These are phyloP conservation scores for Ceuthmochares aereus DNA, from an alignment of 2,113 vertebrate genomes.

Conservation along the genomic window DNA sequence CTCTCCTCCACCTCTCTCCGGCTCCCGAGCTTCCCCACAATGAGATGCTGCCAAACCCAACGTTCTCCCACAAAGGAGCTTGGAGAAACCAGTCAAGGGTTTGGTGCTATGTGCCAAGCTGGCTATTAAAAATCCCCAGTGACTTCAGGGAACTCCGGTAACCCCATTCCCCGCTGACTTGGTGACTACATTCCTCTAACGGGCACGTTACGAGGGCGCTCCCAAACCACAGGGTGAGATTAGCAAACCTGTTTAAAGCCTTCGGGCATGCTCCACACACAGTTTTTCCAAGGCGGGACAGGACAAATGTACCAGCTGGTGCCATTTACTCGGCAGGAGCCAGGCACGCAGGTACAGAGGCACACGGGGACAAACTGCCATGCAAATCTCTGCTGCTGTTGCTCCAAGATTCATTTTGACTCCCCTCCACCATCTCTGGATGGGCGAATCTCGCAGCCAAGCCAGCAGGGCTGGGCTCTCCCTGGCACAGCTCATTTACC, in stretches of 20 bases:
- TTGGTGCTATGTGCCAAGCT: rapidly evolving
- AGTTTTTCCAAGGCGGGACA: background rate
- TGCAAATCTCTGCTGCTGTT: rapidly evolving
- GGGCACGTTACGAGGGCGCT: background rate
- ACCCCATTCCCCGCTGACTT: background rate
- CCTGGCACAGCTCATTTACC: background rate
- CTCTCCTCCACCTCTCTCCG: background rate
- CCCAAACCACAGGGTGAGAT: background rate
- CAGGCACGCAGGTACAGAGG: rapidly evolving
- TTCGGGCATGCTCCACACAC: background rate
- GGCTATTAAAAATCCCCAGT: background rate
- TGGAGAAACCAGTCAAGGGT: rapidly evolving
- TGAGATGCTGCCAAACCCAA: rapidly evolving
- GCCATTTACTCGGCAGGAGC: background rate
- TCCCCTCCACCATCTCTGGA: background rate
- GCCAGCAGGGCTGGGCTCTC: background rate
- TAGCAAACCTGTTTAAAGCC: constrained; percentile 1
- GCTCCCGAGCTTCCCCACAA: background rate
- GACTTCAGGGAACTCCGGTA: rapidly evolving
- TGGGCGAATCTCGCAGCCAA: background rate
- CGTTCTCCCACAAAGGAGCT: background rate
- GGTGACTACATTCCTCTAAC: background rate
- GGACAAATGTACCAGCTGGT: rapidly evolving
- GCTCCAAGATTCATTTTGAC: background rate
- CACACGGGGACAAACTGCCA: background rate